Conservation (phyloP, 2,797 vertebrate genomes). For the Streptopelia turtur region DNA sequence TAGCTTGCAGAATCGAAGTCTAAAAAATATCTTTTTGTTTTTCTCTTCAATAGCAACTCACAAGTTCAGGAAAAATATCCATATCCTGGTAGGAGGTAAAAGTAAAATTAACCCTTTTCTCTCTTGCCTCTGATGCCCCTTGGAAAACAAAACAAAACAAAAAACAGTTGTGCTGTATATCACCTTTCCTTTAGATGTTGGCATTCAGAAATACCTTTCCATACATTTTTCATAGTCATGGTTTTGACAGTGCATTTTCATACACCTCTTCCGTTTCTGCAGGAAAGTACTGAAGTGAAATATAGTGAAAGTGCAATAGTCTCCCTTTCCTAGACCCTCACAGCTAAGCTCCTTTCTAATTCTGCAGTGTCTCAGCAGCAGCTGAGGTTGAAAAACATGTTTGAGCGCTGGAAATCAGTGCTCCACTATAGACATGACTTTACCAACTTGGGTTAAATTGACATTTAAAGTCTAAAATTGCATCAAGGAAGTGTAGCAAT, state of each 20-base stretch:
- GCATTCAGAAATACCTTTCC: not conserved
- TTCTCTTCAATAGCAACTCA: not conserved
- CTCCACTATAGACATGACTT: not conserved
- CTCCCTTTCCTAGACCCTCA: not conserved
- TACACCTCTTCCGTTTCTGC: constrained; percentile 11
- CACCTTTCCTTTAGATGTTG: not conserved
- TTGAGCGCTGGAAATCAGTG: not conserved
- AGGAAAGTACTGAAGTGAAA: constrained; percentile 4
- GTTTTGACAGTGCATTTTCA: not conserved
- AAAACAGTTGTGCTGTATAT: not conserved
- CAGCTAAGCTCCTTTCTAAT: constrained; percentile 5
- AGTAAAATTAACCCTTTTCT: not conserved
- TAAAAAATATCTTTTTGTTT: not conserved
- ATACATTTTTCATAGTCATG: not conserved
- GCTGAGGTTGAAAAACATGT: not conserved
- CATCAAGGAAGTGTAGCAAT: not conserved
- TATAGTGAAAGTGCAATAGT: not conserved
- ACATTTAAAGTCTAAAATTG: not conserved
- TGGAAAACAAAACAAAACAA: not conserved
- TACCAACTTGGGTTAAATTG: not conserved
- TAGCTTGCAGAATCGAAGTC: not conserved
- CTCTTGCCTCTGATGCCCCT: not conserved
- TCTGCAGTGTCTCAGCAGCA: not conserved
- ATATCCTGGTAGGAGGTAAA: not conserved
- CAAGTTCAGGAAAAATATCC: not conserved